These are phyloP conservation scores for Mungos mungo DNA, from an alignment of 2,113 vertebrate genomes.

Conservation along the genomic window DNA sequence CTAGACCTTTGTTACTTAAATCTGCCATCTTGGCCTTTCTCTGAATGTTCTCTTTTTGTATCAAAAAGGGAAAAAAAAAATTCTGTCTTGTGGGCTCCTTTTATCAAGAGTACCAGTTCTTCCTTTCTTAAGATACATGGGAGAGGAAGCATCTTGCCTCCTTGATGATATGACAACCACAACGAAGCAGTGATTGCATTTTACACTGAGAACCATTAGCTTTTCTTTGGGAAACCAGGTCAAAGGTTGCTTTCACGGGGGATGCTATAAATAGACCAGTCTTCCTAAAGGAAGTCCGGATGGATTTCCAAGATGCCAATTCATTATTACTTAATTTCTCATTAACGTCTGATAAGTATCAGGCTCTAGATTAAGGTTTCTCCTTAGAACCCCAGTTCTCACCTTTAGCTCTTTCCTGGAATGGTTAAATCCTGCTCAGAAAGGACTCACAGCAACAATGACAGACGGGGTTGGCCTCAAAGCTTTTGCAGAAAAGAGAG, in stretches of 20 bases:
- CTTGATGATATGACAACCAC: background rate
- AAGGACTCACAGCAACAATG: background rate
- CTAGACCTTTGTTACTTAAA: background rate
- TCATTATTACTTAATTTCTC: background rate
- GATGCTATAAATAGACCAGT: background rate
- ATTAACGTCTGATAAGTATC: background rate
- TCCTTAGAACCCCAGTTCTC: background rate
- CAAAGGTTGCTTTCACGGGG: background rate
- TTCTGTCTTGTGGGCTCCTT: background rate
- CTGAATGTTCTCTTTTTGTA: background rate
- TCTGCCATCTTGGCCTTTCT: background rate
- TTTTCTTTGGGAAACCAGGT: slow-evolving; percentile 23
- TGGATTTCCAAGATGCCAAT: background rate
- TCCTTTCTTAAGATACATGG: background rate
- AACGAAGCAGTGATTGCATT: background rate
- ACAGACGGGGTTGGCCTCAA: background rate
- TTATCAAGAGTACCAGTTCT: background rate
- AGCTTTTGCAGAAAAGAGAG: background rate
- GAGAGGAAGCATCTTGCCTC: background rate
- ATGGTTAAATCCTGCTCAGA: background rate
- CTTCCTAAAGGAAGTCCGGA: slow-evolving; percentile 26
- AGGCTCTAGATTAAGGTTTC: background rate
- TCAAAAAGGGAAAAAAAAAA: background rate
- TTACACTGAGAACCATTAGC: background rate
- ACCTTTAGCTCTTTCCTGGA: background rate